Evolutionary conservation across 2,797 vertebrate species (phyloP).

Genomic region (Sardinella longiceps): DNA sequence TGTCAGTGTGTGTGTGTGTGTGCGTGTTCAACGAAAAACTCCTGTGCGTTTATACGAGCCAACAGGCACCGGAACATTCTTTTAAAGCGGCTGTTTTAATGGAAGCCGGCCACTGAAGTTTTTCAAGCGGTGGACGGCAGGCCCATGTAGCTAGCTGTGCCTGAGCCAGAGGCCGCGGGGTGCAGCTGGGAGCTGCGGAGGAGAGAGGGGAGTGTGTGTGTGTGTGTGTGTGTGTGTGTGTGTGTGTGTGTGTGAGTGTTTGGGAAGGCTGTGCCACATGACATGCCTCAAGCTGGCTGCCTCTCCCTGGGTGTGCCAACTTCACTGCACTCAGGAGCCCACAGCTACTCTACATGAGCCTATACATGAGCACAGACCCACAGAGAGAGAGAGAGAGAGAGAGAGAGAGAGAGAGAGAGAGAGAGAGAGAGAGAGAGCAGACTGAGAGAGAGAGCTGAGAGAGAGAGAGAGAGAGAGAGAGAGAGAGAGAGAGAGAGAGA

Average conservation of each 20-base stretch:
- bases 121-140: neutral
- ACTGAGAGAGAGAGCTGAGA: neutral
- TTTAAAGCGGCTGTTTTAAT: neutral
- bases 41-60: neutral
- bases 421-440: neutral
- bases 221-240: neutral
- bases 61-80: neutral
- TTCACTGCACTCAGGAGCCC: neutral
- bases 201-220: neutral
- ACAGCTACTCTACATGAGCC: neutral
- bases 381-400: neutral
- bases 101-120: neutral
- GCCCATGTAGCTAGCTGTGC: neutral
- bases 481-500: neutral
- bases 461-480: neutral
- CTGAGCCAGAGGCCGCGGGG: neutral
- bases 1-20: neutral
- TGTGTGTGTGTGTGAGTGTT: neutral
- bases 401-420: neutral
- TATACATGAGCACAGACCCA: neutral
- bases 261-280: neutral
- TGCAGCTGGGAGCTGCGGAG: neutral
- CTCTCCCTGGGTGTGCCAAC: conserved; percentile 6
- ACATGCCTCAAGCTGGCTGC: conserved; percentile 1
- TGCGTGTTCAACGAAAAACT: neutral